Percentiles rank a stretch among this genome's conserved stretches.
Evolutionary conservation across 2,113 vertebrate species (phyloP).

Genomic region (Narcine bancroftii): DNA sequence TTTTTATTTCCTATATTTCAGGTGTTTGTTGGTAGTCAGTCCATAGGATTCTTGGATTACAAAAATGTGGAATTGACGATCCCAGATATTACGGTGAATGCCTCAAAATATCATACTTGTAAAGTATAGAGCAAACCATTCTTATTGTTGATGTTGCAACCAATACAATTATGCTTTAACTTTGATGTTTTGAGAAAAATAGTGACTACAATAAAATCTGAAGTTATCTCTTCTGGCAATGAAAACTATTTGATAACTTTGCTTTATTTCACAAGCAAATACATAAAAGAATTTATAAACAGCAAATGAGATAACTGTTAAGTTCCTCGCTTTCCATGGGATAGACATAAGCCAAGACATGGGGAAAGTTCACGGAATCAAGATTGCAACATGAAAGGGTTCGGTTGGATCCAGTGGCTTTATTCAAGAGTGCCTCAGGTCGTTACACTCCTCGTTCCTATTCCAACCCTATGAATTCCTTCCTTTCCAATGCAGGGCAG

Average conservation of each 20-base stretch:
- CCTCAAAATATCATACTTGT: not conserved
- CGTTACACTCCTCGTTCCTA: no score
- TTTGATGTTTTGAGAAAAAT: not conserved
- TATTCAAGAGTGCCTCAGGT: no score
- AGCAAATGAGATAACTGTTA: not conserved
- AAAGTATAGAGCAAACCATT: not conserved
- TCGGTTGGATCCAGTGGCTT: no score
- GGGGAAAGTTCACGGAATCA: not conserved
- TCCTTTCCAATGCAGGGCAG: no score
- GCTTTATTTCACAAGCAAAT: not conserved
- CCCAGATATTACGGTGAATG: conserved; percentile 70
- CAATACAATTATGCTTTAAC: not conserved
- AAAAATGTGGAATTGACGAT: conserved; percentile 58
- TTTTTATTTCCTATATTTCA: conserved; percentile 46
- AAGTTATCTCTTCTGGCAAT: not conserved
- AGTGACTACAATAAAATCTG: not conserved
- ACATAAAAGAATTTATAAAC: not conserved
- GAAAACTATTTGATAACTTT: not conserved
- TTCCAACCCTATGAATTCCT: no score
- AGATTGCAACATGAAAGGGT: no score
- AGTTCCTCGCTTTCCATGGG: not conserved
- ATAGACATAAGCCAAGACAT: not conserved
- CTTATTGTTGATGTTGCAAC: not conserved
- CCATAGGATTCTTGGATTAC: conserved; percentile 77
- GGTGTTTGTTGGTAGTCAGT: conserved; percentile 80